Base-by-base conservation (phyloP, 2,888 invertebrate species). In the Zygaena filipendulae region DNA sequence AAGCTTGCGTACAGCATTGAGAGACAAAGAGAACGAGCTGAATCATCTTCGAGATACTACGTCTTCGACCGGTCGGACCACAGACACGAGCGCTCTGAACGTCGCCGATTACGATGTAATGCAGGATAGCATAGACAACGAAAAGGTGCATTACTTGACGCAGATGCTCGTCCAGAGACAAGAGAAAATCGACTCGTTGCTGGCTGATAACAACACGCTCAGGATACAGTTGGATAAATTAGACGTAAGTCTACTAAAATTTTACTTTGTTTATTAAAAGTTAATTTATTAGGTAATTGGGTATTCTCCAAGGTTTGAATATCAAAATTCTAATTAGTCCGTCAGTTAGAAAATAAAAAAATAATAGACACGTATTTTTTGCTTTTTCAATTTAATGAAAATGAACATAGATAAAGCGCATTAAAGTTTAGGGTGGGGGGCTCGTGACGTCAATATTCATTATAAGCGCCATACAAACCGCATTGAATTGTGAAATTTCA, bases 91-190 rank as follows among this genome's bases (percentile, higher is more conserved):
- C 2, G 61, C 75, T 1, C 42, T 79, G 1, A 79, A 79, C 35
- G 77, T 77, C 0, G 77, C 66, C 0, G 77, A 77, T 30, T 75
- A 70, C 43, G 71, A 60, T 39, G 51, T 54, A 33, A 52, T 43
- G 12, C 56, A 59, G 16, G 56, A 57, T 10, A 42, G 45, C 36
- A 54, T 67, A 41, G 68, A 71, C 19, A 57, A 49, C 10, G 66
- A 72, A 10, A 70, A 72, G 43, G 63, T 87, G 6, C 79, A 83
- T 24, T 71, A 81, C 2, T 71, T 95, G 9, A 94, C 95, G 0
- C 88, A 94, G 53, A 91, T 89, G 23, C 72, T 96, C 18, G 90
- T 95, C 30, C 85, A 89, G 51, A 94, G 92, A 54, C 96, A 96
- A 64, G 88, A 87, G 22, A 84, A 87, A 41, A 74, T 96, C n/a